These are phyloP conservation scores for Halichoerus grypus DNA, from an alignment of 2,113 vertebrate genomes.

Conservation along the genomic window DNA sequence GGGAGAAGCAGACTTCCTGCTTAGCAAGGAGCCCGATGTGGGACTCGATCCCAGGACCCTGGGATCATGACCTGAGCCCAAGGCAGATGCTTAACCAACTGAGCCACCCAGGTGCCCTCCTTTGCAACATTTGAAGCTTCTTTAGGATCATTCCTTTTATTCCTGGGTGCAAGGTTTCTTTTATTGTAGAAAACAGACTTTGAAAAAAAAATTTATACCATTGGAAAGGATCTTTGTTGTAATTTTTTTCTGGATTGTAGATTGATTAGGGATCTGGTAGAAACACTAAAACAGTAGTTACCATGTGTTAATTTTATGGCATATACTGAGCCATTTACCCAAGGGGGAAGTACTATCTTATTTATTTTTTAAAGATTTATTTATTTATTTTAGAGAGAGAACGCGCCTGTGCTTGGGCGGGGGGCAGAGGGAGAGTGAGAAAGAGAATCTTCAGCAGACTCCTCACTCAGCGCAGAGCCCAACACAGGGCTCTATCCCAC, in stretches of 20 bases:
- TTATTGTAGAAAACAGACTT: not conserved
- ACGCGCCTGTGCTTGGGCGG: no score
- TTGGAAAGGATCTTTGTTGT: constrained; percentile 24
- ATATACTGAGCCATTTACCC: not conserved
- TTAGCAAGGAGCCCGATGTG: no score
- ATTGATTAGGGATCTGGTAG: not conserved
- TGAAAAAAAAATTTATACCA: not conserved
- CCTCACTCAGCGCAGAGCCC: not conserved
- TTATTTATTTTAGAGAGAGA: not conserved
- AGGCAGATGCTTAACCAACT: no score
- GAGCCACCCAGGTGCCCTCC: no score
- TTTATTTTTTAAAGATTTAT: not conserved
- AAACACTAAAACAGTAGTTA: not conserved
- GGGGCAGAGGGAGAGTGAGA: not conserved
- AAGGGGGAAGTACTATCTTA: not conserved
- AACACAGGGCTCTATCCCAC: not conserved
- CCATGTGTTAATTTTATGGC: not conserved
- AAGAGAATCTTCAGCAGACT: not conserved
- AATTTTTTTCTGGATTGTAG: not conserved
- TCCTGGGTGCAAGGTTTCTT: not conserved
- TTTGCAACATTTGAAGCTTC: constrained; percentile 31
- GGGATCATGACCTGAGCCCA: no score
- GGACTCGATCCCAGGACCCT: no score
- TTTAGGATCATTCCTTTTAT: constrained; percentile 10
- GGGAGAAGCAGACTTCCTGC: no score